Evolutionary conservation across 2,888 invertebrate species (phyloP).

Genomic region (Macaria notata): DNA sequence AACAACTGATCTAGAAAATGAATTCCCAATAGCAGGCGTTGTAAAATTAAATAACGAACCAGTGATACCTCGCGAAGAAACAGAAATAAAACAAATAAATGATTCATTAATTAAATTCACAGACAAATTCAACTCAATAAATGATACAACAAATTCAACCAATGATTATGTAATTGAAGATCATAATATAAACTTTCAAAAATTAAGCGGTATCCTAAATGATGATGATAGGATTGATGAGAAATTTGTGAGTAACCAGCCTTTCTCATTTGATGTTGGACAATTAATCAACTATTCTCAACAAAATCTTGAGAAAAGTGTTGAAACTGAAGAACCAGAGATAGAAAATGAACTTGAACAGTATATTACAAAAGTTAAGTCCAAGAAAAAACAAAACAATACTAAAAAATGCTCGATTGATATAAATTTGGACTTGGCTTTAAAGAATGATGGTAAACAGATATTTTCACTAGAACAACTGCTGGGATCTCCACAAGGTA

Average conservation of each 20-base stretch:
- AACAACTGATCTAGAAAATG: slow-evolving; percentile 1
- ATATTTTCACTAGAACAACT: slow-evolving; percentile 56
- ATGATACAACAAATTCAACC: no score
- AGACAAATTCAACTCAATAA: no score
- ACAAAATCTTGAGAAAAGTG: background rate
- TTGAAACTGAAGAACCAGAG: slow-evolving; percentile 5
- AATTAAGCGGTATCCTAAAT: background rate
- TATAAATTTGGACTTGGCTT: slow-evolving; percentile 59
- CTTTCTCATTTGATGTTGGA: background rate
- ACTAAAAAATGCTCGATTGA: slow-evolving; percentile 51
- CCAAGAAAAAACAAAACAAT: slow-evolving; percentile 19
- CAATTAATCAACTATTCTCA: background rate
- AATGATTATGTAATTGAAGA: slow-evolving; percentile 4
- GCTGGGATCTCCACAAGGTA: slow-evolving; percentile 60
- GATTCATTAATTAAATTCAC: slow-evolving; percentile 6
- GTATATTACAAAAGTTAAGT: slow-evolving; percentile 27
- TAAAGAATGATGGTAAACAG: slow-evolving; percentile 48
- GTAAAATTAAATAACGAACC: background rate
- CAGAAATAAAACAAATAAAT: background rate
- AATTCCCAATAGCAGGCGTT: slow-evolving; percentile 1
- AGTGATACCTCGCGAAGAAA: slow-evolving; percentile 8
- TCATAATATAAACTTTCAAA: slow-evolving; percentile 10
- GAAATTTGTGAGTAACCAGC: background rate
- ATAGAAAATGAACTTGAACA: slow-evolving; percentile 25
- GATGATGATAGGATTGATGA: background rate